These are phyloP conservation scores for Zenarchopterus dispar DNA, from an alignment of 2,797 vertebrate species.

Conservation along the genomic window DNA sequence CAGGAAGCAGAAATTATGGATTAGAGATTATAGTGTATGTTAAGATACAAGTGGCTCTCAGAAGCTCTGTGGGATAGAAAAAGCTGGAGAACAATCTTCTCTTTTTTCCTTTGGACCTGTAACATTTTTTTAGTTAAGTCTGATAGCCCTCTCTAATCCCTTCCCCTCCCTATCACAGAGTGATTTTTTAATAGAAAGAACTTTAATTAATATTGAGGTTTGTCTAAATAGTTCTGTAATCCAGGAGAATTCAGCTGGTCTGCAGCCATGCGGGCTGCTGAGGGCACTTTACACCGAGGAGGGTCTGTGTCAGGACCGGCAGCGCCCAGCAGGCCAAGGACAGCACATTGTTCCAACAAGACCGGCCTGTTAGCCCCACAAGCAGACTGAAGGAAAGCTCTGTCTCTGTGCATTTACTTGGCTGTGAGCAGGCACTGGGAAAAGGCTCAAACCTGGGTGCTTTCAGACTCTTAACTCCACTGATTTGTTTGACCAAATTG, in stretches of 20 bases:
- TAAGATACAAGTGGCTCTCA: neutral
- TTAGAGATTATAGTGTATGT: neutral
- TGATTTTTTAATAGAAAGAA: constrained; percentile 55
- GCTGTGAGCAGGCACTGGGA: constrained; percentile 52
- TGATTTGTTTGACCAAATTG: constrained; percentile 73
- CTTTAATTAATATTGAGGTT: constrained; percentile 70
- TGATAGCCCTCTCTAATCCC: constrained; percentile 20
- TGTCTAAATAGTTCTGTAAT: constrained; percentile 78
- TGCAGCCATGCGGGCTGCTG: constrained; percentile 57
- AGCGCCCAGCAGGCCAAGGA: constrained; percentile 60
- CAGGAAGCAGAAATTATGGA: neutral
- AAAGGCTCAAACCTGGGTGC: constrained; percentile 63
- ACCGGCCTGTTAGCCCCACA: constrained; percentile 50
- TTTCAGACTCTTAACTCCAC: constrained; percentile 72
- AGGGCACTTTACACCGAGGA: constrained; percentile 66
- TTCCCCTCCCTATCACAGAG: constrained; percentile 27
- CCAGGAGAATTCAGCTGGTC: constrained; percentile 63
- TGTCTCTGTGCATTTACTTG: constrained; percentile 66
- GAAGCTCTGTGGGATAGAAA: constrained; percentile 16
- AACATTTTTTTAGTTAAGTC: constrained; percentile 11
- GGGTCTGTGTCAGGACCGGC: constrained; percentile 63
- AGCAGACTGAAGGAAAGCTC: constrained; percentile 73
- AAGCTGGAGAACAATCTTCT: neutral
- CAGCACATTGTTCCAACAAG: constrained; percentile 61
- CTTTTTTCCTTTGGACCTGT: constrained; percentile 27